Percentiles rank a stretch among this genome's conserved stretches.
phyloP scores from a whole-genome alignment of 2,113 vertebrate species.

The Sceloporus undulatus region DNA sequence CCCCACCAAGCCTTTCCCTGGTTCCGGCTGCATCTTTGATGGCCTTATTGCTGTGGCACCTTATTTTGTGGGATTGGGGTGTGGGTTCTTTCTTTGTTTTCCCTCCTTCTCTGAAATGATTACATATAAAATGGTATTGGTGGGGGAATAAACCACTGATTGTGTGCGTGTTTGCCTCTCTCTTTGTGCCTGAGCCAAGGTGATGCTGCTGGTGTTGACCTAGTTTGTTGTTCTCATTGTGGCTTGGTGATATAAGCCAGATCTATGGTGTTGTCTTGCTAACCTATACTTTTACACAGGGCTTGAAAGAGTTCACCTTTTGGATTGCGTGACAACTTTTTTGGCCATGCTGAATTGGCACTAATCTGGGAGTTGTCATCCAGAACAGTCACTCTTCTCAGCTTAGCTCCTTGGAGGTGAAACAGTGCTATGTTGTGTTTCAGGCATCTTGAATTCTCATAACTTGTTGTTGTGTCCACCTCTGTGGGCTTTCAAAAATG shows the following conservation, averaged over 20 bases:
- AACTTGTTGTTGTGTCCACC: not conserved
- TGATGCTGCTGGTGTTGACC: not conserved
- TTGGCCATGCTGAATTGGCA: no score
- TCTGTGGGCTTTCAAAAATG: not conserved
- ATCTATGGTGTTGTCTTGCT: no score
- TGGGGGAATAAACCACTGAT: not conserved
- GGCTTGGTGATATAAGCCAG: no score
- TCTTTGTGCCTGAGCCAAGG: not conserved
- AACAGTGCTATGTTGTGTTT: rapidly evolving
- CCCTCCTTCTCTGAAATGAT: not conserved
- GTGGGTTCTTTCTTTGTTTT: not conserved
- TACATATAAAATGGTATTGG: not conserved
- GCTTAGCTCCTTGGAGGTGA: not conserved
- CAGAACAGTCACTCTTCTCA: not conserved
- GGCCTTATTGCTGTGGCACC: constrained; percentile 20
- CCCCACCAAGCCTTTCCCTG: not conserved
- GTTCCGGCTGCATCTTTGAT: rapidly evolving
- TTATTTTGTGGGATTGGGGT: not conserved
- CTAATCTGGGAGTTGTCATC: no score
- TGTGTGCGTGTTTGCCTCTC: not conserved
- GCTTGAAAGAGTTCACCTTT: no score
- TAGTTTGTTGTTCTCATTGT: not conserved
- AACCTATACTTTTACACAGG: no score
- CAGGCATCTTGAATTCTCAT: no score
- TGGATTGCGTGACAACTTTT: no score